A percentile compares a stretch with the other conserved stretches of the same genome.
phyloP scores from a whole-genome alignment of 1,140 invertebrate species.

The Zaprionus ornatus region DNA sequence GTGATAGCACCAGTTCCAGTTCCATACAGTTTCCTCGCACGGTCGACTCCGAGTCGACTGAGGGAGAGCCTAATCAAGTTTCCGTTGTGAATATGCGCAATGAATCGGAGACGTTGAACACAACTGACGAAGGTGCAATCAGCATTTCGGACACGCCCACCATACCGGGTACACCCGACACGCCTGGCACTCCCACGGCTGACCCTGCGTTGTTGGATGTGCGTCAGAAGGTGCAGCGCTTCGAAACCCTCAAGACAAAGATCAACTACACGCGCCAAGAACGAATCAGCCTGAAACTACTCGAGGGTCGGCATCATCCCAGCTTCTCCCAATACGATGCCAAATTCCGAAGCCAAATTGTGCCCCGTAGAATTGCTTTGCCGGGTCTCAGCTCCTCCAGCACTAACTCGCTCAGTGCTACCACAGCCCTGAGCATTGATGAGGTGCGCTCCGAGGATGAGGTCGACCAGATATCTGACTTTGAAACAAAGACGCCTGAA shows the following conservation, averaged over 20 bases:
- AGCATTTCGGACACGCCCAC: background rate
- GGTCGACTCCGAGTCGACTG: conserved; percentile 67
- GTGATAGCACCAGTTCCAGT: conserved; percentile 53
- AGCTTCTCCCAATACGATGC: conserved; percentile 45
- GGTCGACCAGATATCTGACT: conserved; percentile 75
- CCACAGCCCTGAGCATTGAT: conserved; percentile 55
- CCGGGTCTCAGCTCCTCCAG: conserved; percentile 30
- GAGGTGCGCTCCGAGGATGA: conserved; percentile 81
- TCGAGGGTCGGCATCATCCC: conserved; percentile 61
- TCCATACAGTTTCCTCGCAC: conserved; percentile 69
- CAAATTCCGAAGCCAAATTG: background rate
- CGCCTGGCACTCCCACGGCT: conserved; percentile 39
- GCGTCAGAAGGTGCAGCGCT: conserved; percentile 72
- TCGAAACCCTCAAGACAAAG: conserved; percentile 60
- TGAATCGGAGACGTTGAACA: background rate
- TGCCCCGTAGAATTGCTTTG: conserved; percentile 48
- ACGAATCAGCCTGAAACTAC: conserved; percentile 54
- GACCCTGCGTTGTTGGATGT: conserved; percentile 75
- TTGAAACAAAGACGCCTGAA: conserved; percentile 48
- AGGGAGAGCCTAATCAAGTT: conserved; percentile 63
- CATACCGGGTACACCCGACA: conserved; percentile 40
- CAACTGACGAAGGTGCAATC: background rate
- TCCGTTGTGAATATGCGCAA: conserved; percentile 66
- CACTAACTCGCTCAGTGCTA: conserved; percentile 17
- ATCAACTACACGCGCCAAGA: conserved; percentile 53